phyloP scores from a whole-genome alignment of 37 sponge, comb jelly and placozoan genomes.

The Amphimedon queenslandica region DNA sequence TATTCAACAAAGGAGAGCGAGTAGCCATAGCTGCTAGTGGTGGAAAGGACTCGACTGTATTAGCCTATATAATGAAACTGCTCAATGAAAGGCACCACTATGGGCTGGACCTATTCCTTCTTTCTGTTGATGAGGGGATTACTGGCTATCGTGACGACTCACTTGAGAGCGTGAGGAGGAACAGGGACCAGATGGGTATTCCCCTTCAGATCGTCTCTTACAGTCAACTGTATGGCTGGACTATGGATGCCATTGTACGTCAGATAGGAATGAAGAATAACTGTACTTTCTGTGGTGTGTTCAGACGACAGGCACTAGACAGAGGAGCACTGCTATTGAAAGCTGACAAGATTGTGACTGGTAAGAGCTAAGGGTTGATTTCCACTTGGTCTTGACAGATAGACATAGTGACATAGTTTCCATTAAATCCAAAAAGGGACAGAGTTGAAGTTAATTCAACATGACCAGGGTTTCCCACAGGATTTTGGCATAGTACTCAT shows the following conservation, averaged over 20 bases:
- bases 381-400: too few species aligned
- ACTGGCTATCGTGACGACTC: constrained; percentile 98
- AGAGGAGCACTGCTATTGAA: constrained; percentile 83
- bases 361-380: too few species aligned
- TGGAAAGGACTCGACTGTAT: constrained; percentile 97
- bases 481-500: too few species aligned
- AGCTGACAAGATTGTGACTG: constrained; percentile 94
- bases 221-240: constrained; percentile 97
- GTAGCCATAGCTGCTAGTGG: constrained; percentile 93
- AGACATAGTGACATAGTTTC: too few species aligned
- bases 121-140: constrained; percentile 97
- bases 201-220: constrained; percentile 95
- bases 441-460: too few species aligned
- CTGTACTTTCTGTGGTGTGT: constrained; percentile 99
- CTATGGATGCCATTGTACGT: constrained; percentile 97
- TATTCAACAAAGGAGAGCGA: constrained; percentile 81
- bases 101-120: constrained; percentile 77
- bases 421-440: too few species aligned
- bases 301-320: constrained; percentile 96
- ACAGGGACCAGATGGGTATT: constrained; percentile 76
- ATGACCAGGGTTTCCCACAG: too few species aligned
- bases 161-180: constrained; percentile 91
- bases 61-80: constrained; percentile 87
- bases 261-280: constrained; percentile 93
- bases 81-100: constrained; percentile 92